phyloP scores from a whole-genome alignment of 2,888 invertebrate genomes.

The Synanthedon myopaeformis region DNA sequence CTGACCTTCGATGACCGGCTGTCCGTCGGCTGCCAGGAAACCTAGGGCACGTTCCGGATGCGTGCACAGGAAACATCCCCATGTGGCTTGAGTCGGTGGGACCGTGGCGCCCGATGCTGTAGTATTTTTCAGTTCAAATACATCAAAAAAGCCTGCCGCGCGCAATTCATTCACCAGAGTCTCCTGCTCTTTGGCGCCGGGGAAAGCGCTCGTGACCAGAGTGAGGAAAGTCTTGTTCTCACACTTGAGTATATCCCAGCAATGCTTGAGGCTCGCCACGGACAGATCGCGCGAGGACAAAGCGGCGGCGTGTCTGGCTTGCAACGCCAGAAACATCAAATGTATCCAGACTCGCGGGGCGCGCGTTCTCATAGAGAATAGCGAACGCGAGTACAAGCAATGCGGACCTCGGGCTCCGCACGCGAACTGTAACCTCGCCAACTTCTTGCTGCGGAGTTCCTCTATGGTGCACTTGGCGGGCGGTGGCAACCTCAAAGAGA shows the following conservation, averaged over 20 bases:
- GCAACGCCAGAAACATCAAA: slow-evolving; percentile 94
- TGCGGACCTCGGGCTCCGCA: slow-evolving; percentile 87
- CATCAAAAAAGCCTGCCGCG: slow-evolving; percentile 90
- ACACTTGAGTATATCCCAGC: slow-evolving; percentile 94
- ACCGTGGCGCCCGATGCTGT: slow-evolving; percentile 29
- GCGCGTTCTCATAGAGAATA: slow-evolving; percentile 83
- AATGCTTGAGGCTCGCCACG: slow-evolving; percentile 87
- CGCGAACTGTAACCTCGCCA: slow-evolving; percentile 88
- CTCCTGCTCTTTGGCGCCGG: slow-evolving; percentile 91
- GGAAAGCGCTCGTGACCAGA: slow-evolving; percentile 94
- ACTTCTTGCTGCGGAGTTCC: slow-evolving; percentile 86
- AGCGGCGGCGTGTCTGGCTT: slow-evolving; percentile 83
- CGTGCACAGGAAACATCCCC: slow-evolving; percentile 95
- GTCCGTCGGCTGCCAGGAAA: slow-evolving; percentile 82
- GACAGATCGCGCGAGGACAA: slow-evolving; percentile 84
- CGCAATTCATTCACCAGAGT: slow-evolving; percentile 86
- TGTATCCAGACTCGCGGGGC: slow-evolving; percentile 94
- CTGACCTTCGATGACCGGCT: slow-evolving; percentile 91
- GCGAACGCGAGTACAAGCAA: slow-evolving; percentile 86
- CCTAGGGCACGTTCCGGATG: slow-evolving; percentile 89
- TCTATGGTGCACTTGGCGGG: slow-evolving; percentile 95
- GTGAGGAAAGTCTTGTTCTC: slow-evolving; percentile 91
- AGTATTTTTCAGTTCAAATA: slow-evolving; percentile 82
- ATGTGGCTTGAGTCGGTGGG: slow-evolving; percentile 51
- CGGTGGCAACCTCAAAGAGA: slow-evolving; percentile 85